These are phyloP conservation scores for Rhynchonema sp. DNA, from an alignment of 2,888 invertebrate species.

Conservation along the genomic window DNA sequence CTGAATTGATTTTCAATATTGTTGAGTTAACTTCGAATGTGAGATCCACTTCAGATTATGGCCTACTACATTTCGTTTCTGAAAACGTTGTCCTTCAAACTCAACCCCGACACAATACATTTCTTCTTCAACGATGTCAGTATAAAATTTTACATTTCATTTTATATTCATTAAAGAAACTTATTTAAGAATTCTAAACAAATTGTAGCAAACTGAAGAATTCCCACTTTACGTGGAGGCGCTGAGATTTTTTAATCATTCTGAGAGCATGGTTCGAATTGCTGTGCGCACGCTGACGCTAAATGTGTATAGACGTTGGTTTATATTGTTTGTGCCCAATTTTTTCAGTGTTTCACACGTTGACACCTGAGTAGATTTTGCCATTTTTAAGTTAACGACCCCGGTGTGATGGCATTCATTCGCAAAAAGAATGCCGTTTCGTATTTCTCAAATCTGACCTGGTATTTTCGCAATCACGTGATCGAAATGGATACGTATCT, in stretches of 20 bases:
- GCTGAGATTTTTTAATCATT: constrained; percentile 96
- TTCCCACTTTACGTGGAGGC: constrained; percentile 97
- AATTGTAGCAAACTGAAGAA: constrained; percentile 76
- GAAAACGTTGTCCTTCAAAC: constrained; percentile 86
- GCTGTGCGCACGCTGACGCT: constrained; percentile 90
- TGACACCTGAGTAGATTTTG: too few species aligned
- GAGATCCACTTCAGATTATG: constrained; percentile 49
- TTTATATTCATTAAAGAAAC: background rate
- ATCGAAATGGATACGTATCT: constrained; percentile 84
- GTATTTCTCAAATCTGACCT: constrained; percentile 92
- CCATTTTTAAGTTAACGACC: constrained; percentile 55
- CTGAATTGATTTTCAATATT: background rate
- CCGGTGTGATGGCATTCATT: constrained; percentile 83
- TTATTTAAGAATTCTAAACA: background rate
- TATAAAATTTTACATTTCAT: constrained; percentile 1
- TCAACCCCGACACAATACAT: constrained; percentile 93
- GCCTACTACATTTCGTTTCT: constrained; percentile 98
- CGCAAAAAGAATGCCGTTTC: constrained; percentile 88
- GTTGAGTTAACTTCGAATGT: background rate
- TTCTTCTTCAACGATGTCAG: constrained; percentile 91
- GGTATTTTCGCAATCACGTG: constrained; percentile 95
- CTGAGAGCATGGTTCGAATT: constrained; percentile 95
- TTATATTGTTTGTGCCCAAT: background rate
- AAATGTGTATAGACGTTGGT: constrained; percentile 57
- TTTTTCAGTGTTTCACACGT: background rate